Evolutionary conservation across 2,113 vertebrate species (phyloP).

Genomic region (Brienomyrus longianalis): DNA sequence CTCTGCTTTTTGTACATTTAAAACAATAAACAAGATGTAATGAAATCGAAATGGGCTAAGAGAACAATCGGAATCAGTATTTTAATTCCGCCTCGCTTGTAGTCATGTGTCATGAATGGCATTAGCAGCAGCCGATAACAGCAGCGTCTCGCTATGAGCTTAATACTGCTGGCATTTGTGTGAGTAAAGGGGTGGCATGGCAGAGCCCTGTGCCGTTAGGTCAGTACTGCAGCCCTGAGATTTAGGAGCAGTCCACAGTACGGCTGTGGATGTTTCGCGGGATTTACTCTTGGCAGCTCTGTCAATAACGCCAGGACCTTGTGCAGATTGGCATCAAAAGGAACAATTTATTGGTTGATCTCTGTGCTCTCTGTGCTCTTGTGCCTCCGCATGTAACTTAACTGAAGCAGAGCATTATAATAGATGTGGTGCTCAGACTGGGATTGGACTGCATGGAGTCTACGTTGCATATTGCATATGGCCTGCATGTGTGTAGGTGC

Average conservation of each 20-base stretch:
- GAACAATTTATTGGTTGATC: constrained; percentile 16
- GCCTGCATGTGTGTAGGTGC: neutral
- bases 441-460: neutral
- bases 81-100: neutral
- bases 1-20: neutral
- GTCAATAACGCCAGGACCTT: neutral
- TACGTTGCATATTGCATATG: neutral
- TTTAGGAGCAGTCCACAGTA: neutral
- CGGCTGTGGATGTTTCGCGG: neutral
- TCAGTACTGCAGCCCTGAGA: neutral
- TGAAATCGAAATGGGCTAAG: neutral
- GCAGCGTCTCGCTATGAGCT: neutral
- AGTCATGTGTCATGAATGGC: neutral
- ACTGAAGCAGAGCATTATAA: constrained; percentile 12
- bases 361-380: neutral
- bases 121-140: neutral
- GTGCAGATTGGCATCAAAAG: neutral
- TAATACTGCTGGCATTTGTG: neutral
- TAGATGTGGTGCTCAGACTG: neutral
- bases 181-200: neutral
- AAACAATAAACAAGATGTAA: neutral
- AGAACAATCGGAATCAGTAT: neutral
- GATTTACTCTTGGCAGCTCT: constrained; percentile 16
- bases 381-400: neutral
- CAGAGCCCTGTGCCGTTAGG: neutral